Base-by-base conservation (phyloP, 2,888 invertebrate species). In the Himalopsyche anomala region DNA sequence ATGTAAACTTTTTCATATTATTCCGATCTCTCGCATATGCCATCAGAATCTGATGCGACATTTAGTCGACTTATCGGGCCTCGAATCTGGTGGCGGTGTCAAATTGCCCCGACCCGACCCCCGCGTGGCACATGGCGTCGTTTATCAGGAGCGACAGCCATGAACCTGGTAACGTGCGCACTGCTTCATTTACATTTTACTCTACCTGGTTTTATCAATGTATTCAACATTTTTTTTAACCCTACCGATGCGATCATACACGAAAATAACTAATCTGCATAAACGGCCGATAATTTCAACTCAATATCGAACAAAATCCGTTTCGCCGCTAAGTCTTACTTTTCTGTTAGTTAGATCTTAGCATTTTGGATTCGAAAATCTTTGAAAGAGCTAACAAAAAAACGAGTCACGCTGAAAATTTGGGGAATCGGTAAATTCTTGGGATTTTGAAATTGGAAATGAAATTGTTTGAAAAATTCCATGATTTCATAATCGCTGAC, bases 81-180 rank as follows among this genome's bases (percentile, higher is more conserved):
- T 62, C 62, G 9, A 62, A 62, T 62, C 62, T 62, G 28, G 62
- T 62, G 62, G 62, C 28, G 62, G 62, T 62, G 62, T 62, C 62
- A 28, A 62, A 62, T 62, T 62, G 28, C 62, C 62, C 5, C 28
- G 62, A 51, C 62, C 19, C 9, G 62, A 62, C 62, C 62, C 19
- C 19, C 62, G 62, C 28, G 62, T 62, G 19, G 19, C 62, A 62
- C 62, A 62, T 62, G 62, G 19, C 19, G 62, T 62, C 62, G 62
- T 62, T 62, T 19, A 62, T 62, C 62, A 62, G 62, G 62, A 15
- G 62, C 62, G 62, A 62, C 62, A 62, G 62, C 62, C 62, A 11
- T 62, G 19, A 12, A 62, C 62, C 62, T 6, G 19, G 62, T 28
- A 62, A 62, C 6, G 19, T 28, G 62, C 19, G 19, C 11, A 62